Conservation (phyloP, 2,888 invertebrate species). For the Limenitis camilla region DNA sequence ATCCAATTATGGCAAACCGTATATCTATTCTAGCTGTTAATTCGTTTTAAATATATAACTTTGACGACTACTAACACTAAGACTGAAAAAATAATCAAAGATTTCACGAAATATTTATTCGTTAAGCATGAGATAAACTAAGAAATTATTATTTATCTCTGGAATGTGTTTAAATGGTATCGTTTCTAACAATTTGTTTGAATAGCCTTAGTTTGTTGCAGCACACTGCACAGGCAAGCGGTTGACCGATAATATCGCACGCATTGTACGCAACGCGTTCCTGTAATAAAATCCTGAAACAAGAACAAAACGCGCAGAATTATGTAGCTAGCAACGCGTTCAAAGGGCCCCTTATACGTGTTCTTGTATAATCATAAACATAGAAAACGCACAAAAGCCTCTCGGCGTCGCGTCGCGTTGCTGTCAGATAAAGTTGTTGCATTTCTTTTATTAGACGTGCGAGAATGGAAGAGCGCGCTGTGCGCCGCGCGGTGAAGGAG, state of each 20-base stretch:
- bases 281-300: constrained; percentile 45
- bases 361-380: constrained; percentile 72
- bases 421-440: constrained; percentile 73
- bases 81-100: neutral
- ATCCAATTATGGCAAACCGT: no score
- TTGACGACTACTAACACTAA: neutral
- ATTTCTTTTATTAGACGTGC: constrained; percentile 65
- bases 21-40: no score
- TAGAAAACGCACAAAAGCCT: constrained; percentile 74
- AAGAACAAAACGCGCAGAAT: constrained; percentile 59
- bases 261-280: constrained; percentile 24
- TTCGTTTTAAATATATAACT: no score
- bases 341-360: constrained; percentile 71
- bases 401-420: constrained; percentile 64
- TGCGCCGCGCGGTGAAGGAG: neutral
- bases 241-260: constrained; percentile 18
- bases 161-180: no score
- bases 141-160: no score
- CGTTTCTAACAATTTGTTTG: constrained; percentile 35
- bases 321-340: constrained; percentile 54
- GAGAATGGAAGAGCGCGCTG: constrained; percentile 30
- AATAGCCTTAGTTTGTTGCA: no score
- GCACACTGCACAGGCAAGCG: constrained; percentile 3
- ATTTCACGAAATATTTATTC: no score
- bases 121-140: no score